Percentiles rank a stretch among this genome's conserved stretches.
Conservation (phyloP, 2,888 invertebrate genomes). For the Trichopria drosophilae region DNA sequence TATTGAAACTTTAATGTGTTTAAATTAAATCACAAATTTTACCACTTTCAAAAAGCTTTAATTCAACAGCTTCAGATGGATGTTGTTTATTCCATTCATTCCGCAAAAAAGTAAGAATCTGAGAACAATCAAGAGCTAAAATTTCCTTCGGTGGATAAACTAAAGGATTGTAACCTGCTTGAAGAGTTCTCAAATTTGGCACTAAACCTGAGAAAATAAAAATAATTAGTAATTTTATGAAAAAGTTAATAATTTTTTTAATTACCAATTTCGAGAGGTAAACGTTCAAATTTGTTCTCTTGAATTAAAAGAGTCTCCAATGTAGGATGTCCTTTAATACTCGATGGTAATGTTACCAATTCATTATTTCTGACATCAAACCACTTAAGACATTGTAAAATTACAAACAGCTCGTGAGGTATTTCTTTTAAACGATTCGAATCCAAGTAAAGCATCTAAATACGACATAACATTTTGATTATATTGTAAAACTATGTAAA, state of each 20-base stretch:
- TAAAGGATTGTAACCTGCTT: slow-evolving; percentile 67
- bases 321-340: slow-evolving; percentile 63
- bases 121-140: slow-evolving; percentile 60
- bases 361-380: slow-evolving; percentile 68
- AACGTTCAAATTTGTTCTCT: slow-evolving; percentile 64
- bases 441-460: slow-evolving; percentile 62
- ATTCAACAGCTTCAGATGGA: slow-evolving; percentile 44
- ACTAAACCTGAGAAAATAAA: slow-evolving; percentile 57
- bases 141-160: slow-evolving; percentile 64
- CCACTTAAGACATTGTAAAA: slow-evolving; percentile 65
- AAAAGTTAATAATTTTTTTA: slow-evolving; percentile 2
- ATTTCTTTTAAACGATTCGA: slow-evolving; percentile 63
- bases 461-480: not conserved
- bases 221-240: not conserved
- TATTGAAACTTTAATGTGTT: not conserved
- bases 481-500: not conserved
- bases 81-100: slow-evolving; percentile 52
- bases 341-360: slow-evolving; percentile 62
- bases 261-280: slow-evolving; percentile 68
- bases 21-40: slow-evolving; percentile 3
- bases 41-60: slow-evolving; percentile 21
- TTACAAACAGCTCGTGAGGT: slow-evolving; percentile 65
- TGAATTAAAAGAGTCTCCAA: slow-evolving; percentile 68
- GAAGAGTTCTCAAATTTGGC: slow-evolving; percentile 65
- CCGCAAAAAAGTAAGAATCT: slow-evolving; percentile 56